Base-by-base conservation (phyloP, 1,140 invertebrate species). In the Solenopsis fugax region DNA sequence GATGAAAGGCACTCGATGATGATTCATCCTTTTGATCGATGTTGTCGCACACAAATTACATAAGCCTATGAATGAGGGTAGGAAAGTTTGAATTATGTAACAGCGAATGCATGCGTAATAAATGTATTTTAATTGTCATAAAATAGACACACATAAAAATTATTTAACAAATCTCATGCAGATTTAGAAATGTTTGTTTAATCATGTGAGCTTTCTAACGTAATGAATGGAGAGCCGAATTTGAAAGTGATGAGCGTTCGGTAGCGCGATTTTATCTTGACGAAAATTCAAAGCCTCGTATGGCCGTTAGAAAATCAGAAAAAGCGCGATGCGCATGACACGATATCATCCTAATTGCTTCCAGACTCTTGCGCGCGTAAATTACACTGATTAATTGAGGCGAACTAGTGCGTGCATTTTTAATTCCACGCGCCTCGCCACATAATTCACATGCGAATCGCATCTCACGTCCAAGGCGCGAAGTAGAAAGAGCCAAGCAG, bases 381-480 rank as follows among this genome's bases (percentile, higher is more conserved):
- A 88, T 89, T 89, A 85, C 81, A 48, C 52, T 58, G 82, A 88
- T 76, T 89, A 77, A 88, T 77, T 67, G 56, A 62, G 50, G 78
- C 87, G 62, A 73, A 77, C 87, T 89, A 89, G 65, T 73, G 50
- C 58, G 87, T 76, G 64, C 58, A 72, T 54, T 52, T 76, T 87
- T 84, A 50, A 87, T 84, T 88, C 56, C 54, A 65, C 67, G 45
- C 77, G 73, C 18, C 54, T 52, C 45, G 82, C 48, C 52, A 69
- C 69, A 50, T 18, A 87, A 87, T 81, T 81, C 80, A 45, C 45
- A 71, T 24, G 67, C 34, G 76, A 75, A 88, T 87, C 37, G 41
- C 45, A 56, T 81, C 87, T 67, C 76, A 54, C 86, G 87, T 89
- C 73, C 84, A n/a, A 80, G 58, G 84, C 73, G 80, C 84, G 37